phyloP scores from a whole-genome alignment of 2,888 invertebrate genomes.

The Drosophila ezoana region DNA sequence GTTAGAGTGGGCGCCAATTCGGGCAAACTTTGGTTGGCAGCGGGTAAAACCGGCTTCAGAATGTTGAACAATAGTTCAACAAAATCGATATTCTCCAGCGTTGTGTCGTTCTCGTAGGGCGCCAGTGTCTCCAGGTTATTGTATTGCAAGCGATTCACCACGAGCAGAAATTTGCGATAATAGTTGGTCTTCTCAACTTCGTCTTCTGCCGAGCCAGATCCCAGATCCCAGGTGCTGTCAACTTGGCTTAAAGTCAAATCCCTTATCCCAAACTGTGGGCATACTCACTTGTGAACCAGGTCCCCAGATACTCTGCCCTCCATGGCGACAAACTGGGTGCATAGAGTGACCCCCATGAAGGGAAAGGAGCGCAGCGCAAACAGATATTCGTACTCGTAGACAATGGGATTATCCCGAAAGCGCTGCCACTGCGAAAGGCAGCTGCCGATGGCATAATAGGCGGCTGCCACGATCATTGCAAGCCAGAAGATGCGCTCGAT shows the following conservation, averaged over 20 bases:
- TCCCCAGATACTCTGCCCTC: constrained; percentile 62
- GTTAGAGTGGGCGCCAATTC: constrained; percentile 75
- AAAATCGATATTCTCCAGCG: constrained; percentile 62
- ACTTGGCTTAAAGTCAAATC: background rate
- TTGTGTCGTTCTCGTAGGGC: constrained; percentile 72
- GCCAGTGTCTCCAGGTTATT: constrained; percentile 62
- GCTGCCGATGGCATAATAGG: constrained; percentile 70
- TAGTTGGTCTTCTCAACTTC: constrained; percentile 44
- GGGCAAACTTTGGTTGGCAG: background rate
- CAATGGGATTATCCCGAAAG: constrained; percentile 86
- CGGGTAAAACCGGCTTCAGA: constrained; percentile 34
- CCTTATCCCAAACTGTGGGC: too few relatives aligned
- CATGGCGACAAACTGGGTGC: constrained; percentile 84
- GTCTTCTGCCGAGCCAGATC: constrained; percentile 31
- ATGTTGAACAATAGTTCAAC: constrained; percentile 55
- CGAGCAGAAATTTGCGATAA: constrained; percentile 71
- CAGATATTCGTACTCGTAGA: constrained; percentile 86
- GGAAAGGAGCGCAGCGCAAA: constrained; percentile 85
- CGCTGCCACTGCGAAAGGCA: constrained; percentile 83
- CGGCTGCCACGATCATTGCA: constrained; percentile 60
- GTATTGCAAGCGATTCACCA: constrained; percentile 64
- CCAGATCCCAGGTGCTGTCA: constrained; percentile 61
- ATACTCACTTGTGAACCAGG: constrained; percentile 76
- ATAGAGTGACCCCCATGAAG: constrained; percentile 86
- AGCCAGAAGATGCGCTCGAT: constrained; percentile 80